Conservation (phyloP, 30 jellyfish, hydroid and myxozoan species). For the Turritopsis rubra region DNA sequence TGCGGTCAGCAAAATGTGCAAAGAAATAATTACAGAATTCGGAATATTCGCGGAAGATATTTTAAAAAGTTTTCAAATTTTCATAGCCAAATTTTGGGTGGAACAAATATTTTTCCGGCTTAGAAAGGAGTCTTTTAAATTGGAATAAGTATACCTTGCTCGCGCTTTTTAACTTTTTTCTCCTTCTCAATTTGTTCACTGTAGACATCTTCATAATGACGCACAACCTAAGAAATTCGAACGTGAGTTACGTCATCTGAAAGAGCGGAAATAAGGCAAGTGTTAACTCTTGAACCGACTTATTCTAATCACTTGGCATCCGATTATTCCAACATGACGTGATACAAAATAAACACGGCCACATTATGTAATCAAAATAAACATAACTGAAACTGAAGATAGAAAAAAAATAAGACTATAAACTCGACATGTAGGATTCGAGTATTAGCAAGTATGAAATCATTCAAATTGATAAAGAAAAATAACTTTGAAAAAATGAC, state of each 20-base stretch:
- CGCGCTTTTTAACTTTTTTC: conserved; percentile 8
- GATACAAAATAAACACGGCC: background rate
- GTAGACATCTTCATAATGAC: conserved; percentile 10
- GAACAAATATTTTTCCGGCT: no score
- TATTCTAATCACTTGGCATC: background rate
- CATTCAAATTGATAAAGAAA: background rate
- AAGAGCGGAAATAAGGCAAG: background rate
- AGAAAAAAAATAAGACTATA: background rate
- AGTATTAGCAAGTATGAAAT: background rate
- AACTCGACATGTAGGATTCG: background rate
- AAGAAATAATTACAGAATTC: background rate
- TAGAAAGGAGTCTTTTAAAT: no score
- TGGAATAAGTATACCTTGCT: conserved; percentile 7
- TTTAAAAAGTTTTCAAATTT: background rate
- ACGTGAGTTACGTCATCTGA: background rate
- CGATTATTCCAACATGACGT: background rate
- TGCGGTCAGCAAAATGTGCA: no score
- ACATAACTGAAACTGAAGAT: background rate
- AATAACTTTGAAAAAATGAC: background rate
- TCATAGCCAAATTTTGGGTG: no score
- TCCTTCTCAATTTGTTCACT: background rate
- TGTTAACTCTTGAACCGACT: background rate
- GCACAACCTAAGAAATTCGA: conserved; percentile 14
- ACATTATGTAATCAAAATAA: background rate
- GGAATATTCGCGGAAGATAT: background rate